Percentiles rank a stretch among this genome's conserved stretches.
phyloP scores from a whole-genome alignment of 2,797 vertebrate genomes.

The Sphenodon punctatus region DNA sequence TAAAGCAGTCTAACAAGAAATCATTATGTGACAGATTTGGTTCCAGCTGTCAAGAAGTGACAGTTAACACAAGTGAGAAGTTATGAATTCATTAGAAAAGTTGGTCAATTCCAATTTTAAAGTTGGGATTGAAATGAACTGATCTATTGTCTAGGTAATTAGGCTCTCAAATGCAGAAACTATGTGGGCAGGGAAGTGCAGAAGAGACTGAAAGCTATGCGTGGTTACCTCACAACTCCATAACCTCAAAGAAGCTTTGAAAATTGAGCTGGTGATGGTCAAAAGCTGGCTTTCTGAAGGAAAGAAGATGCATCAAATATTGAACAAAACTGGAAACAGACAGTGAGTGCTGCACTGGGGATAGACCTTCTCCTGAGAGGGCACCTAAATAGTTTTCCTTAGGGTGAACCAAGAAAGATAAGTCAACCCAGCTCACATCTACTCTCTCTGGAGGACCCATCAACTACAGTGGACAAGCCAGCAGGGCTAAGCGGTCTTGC shows the following conservation, averaged over 20 bases:
- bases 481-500: neutral
- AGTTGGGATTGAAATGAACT: neutral
- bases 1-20: neutral
- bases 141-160: neutral
- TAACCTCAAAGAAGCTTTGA: neutral
- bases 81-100: neutral
- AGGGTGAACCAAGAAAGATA: neutral
- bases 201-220: neutral
- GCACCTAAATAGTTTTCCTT: neutral
- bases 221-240: neutral
- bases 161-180: neutral
- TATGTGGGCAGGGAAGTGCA: neutral
- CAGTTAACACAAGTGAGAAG: neutral
- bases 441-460: neutral
- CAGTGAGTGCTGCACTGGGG: neutral
- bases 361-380: neutral
- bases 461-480: neutral
- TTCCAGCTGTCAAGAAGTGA: neutral
- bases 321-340: neutral
- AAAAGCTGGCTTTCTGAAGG: neutral
- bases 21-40: neutral
- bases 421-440: neutral
- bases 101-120: neutral
- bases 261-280: neutral
- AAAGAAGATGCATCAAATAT: neutral